Conservation (phyloP, 2,797 vertebrate species). For the Trematomus bernacchii region DNA sequence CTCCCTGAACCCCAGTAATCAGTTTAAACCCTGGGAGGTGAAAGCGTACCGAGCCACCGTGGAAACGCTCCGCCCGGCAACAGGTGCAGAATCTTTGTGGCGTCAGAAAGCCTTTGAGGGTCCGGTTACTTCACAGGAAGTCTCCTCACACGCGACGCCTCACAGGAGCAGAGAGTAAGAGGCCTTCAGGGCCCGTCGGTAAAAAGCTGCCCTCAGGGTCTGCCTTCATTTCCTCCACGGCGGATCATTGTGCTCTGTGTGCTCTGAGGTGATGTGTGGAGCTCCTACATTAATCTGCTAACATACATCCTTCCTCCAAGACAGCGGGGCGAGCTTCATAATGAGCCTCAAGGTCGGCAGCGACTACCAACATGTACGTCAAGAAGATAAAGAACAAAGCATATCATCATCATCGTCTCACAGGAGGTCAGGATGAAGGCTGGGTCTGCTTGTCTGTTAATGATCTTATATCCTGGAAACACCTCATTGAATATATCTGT, state of each 20-base stretch:
- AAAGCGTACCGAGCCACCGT: conserved; percentile 64
- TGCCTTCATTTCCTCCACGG: conserved; percentile 81
- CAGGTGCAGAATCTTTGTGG: conserved; percentile 84
- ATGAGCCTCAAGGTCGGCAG: conserved; percentile 36
- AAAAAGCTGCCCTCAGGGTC: conserved; percentile 63
- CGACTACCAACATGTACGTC: conserved; percentile 36
- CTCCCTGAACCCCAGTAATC: conserved; percentile 55
- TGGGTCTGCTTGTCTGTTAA: too few relatives aligned
- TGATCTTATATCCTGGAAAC: too few relatives aligned
- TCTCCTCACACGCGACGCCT: conserved; percentile 88
- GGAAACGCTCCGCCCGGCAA: conserved; percentile 72
- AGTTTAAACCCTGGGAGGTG: conserved; percentile 70
- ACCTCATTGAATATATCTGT: too few relatives aligned
- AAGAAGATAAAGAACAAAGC: neutral
- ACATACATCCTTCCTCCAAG: conserved; percentile 72
- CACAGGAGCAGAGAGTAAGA: conserved; percentile 79
- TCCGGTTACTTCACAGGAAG: conserved; percentile 88
- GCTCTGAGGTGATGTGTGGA: conserved; percentile 52
- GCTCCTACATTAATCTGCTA: conserved; percentile 55
- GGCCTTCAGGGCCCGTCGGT: conserved; percentile 73
- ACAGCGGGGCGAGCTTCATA: neutral
- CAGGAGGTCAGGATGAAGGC: too few relatives aligned
- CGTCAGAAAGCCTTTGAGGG: conserved; percentile 87
- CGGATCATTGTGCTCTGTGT: conserved; percentile 59
- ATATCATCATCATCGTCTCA: neutral